Conservation (phyloP, 1,140 invertebrate genomes). For the Zaprionus gabonicus region DNA sequence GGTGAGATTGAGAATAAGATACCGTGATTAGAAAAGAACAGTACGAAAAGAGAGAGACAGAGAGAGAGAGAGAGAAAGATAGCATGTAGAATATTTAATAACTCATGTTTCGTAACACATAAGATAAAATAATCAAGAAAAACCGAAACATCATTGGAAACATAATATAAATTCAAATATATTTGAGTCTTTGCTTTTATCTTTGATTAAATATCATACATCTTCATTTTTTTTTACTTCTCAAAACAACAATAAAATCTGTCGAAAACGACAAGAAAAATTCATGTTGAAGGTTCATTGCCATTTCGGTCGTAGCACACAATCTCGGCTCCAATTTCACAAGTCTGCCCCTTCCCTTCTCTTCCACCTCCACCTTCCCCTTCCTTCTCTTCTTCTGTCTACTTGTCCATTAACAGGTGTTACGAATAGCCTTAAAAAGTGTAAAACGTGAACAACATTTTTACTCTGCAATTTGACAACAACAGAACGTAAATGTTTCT, state of each 20-base stretch:
- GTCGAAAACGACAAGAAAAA: neutral
- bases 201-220: neutral
- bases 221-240: neutral
- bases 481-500: conserved; percentile 16
- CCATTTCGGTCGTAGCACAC: conserved; percentile 10
- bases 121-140: neutral
- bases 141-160: neutral
- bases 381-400: neutral
- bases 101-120: neutral
- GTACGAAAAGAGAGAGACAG: neutral
- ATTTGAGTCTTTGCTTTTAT: neutral
- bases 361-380: neutral
- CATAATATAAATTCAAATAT: neutral
- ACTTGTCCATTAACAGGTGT: conserved; percentile 15
- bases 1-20: conserved; percentile 14
- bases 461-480: conserved; percentile 11
- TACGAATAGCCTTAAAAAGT: conserved; percentile 18
- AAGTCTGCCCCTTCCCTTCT: neutral
- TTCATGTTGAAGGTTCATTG: conserved; percentile 29
- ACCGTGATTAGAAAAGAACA: neutral
- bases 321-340: conserved; percentile 7
- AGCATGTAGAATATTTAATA: neutral
- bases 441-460: conserved; percentile 5
- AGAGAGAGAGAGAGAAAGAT: neutral
- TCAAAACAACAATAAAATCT: conserved; percentile 5